phyloP scores from a whole-genome alignment of 2,797 vertebrate genomes.

The Decapterus maruadsi region DNA sequence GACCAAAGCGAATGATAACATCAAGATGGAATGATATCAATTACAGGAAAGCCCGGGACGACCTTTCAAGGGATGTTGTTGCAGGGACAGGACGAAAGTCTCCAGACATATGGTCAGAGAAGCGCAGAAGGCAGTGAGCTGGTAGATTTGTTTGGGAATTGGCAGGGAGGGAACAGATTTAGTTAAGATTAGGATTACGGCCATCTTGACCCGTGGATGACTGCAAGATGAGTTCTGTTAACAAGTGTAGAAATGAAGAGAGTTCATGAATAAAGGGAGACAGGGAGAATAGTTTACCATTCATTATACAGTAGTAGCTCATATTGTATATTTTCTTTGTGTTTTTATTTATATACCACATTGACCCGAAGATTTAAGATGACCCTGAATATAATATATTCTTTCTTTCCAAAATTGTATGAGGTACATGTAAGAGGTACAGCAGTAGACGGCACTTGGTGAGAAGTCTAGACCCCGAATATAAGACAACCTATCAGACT shows the following conservation, averaged over 20 bases:
- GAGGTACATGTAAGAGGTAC: too few species aligned
- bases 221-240: not conserved
- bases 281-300: not conserved
- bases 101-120: slow-evolving; percentile 23
- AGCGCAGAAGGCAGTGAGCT: slow-evolving; percentile 17
- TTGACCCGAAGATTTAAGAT: too few species aligned
- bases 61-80: slow-evolving; percentile 39
- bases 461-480: too few species aligned
- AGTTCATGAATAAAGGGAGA: not conserved
- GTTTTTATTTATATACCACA: too few species aligned
- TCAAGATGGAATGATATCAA: slow-evolving; percentile 49
- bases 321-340: too few species aligned
- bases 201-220: slow-evolving; percentile 1
- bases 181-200: slow-evolving; percentile 49
- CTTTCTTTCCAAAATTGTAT: too few species aligned
- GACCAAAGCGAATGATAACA: slow-evolving; percentile 42
- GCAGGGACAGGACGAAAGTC: slow-evolving; percentile 13
- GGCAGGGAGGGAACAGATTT: slow-evolving; percentile 23
- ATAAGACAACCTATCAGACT: too few species aligned
- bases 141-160: slow-evolving; percentile 11
- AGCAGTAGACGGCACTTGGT: too few species aligned
- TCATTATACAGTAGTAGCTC: not conserved
- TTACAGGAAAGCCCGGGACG: slow-evolving; percentile 21
- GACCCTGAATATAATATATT: too few species aligned
- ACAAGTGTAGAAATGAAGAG: not conserved